These are phyloP conservation scores for Cotesia typhae DNA, from an alignment of 1,140 invertebrate genomes.

Conservation along the genomic window DNA sequence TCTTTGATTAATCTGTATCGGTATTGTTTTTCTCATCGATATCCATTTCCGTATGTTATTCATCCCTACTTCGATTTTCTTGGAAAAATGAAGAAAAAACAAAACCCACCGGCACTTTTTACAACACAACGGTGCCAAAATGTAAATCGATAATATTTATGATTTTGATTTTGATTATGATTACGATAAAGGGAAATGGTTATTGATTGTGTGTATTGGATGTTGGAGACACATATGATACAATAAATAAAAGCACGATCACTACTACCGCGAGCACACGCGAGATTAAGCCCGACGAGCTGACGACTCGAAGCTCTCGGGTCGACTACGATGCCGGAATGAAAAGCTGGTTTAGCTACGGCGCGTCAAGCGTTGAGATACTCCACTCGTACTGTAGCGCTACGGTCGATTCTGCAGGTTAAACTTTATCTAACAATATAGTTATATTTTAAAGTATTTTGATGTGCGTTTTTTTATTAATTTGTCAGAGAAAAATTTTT, in stretches of 20 bases:
- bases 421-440: conserved; percentile 37
- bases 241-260: conserved; percentile 22
- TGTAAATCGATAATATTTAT: too few species aligned
- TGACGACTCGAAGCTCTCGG: conserved; percentile 52
- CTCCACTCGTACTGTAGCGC: conserved; percentile 47
- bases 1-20: too few species aligned
- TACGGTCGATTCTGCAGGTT: conserved; percentile 52
- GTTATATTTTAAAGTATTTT: not conserved
- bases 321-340: conserved; percentile 57
- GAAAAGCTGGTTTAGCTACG: conserved; percentile 47
- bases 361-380: conserved; percentile 49
- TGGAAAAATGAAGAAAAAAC: too few species aligned
- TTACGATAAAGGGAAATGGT: not conserved
- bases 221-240: conserved; percentile 3
- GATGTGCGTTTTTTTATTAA: not conserved
- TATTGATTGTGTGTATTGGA: not conserved
- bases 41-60: too few species aligned
- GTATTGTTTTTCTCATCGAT: too few species aligned
- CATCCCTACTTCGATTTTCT: too few species aligned
- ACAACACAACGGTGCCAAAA: too few species aligned
- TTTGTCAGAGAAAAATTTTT: too few species aligned
- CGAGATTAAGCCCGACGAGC: conserved; percentile 19
- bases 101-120: too few species aligned
- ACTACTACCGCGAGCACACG: conserved; percentile 33
- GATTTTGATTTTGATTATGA: too few species aligned